Base-by-base conservation (phyloP, 2,113 vertebrate species). In the Malurus melanocephalus region DNA sequence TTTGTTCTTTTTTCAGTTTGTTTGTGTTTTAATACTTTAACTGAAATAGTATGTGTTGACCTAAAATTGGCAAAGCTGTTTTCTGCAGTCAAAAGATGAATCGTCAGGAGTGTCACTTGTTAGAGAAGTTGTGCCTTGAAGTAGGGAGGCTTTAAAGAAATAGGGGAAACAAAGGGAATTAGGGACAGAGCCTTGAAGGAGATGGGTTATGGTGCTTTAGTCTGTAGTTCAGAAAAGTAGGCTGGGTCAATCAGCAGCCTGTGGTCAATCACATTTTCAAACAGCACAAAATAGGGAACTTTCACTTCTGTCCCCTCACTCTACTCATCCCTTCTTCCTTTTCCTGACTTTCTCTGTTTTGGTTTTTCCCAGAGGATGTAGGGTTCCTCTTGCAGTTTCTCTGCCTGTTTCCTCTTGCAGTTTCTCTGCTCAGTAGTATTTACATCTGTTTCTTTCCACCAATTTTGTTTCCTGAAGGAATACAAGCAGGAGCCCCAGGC, bases 41-140 rank as follows among this genome's bases (percentile, higher is more conserved):
- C 42, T 53, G 53, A 35, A 85, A 40, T 30, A 14, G 0, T 5
- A 4, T 61, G 78, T n/a, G 19, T 30, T 85, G 35, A 26, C 32
- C 38, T 62, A 61, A 72, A 94, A 46, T 18, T 48, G 7, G 45
- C 45, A 52, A 18, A 74, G 18, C 20, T 12, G 11, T 32, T 90
- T 81, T 43, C 69, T 60, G 66, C 30, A 85, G 66, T 51, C 21
- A 3, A 27, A 23, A 68, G 45, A 14, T 80, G 65, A 33, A 51
- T 52, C 0, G 1, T 33, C 65, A 30, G 19, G 30, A 13, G 33
- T 11, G 3, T 60, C 27, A 0, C 57, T 15, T 30, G 27, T n/a
- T 60, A 51, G 38, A 0, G 15, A n/a, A 66, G 13, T 49, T 19
- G 5, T 23, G 45, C n/a, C 72, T 72, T 81, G 45, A 40, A 43